A percentile compares a stretch with the other conserved stretches of the same genome.
Conservation (phyloP, 2,888 invertebrate species). For the Siphonodentalium dalli region DNA sequence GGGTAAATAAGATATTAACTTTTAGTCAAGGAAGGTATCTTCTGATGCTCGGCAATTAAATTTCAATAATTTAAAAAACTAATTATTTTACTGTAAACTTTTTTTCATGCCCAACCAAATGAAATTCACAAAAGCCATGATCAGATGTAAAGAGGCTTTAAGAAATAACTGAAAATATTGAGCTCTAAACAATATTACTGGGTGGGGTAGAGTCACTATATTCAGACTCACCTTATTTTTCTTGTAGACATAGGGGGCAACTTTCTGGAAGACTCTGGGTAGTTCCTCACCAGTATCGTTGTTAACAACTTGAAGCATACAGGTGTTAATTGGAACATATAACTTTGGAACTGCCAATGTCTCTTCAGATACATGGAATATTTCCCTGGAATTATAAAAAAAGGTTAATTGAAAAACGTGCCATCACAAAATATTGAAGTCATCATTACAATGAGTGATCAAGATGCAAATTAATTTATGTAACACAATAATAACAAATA, state of each 20-base stretch:
- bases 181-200: not conserved
- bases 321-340: slow-evolving; percentile 58
- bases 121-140: no score
- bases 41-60: no score
- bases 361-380: slow-evolving; percentile 61
- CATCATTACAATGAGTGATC: no score
- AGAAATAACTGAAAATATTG: not conserved
- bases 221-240: slow-evolving; percentile 55
- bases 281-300: slow-evolving; percentile 64
- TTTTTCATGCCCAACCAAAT: no score
- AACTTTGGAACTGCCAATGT: slow-evolving; percentile 61
- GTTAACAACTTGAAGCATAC: slow-evolving; percentile 63
- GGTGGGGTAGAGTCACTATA: not conserved
- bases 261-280: slow-evolving; percentile 63
- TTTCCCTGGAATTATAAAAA: slow-evolving; percentile 45
- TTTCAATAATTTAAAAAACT: no score
- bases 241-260: slow-evolving; percentile 64
- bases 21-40: no score
- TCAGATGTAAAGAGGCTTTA: no score
- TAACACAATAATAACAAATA: no score
- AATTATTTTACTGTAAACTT: no score
- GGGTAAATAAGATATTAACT: no score
- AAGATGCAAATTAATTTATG: no score
- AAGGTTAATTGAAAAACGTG: not conserved
- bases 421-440: no score